Conservation (phyloP, 92 coral and sea anemone species). For the Heteractis magnifica region DNA sequence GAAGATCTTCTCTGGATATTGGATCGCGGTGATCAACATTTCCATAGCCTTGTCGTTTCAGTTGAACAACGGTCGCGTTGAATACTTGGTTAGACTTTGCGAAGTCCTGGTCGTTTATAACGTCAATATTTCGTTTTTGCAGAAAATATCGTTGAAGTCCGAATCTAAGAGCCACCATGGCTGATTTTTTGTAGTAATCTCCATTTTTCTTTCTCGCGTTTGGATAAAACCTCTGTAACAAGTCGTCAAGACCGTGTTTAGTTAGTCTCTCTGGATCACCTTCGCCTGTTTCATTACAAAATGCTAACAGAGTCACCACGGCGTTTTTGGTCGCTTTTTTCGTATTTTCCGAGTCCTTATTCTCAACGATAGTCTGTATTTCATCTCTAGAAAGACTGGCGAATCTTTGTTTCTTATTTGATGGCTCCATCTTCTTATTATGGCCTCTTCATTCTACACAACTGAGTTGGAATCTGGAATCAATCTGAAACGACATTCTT, state of each 20-base stretch:
- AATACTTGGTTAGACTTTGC: constrained; percentile 54
- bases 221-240: constrained; percentile 47
- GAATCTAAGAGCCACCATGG: constrained; percentile 53
- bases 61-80: constrained; percentile 45
- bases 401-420: constrained; percentile 28
- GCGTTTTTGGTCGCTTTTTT: constrained; percentile 15
- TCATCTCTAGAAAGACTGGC: constrained; percentile 29
- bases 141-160: constrained; percentile 54
- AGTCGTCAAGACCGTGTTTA: constrained; percentile 55
- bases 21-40: constrained; percentile 63
- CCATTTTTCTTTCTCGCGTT: constrained; percentile 57
- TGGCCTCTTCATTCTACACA: no score
- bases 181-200: constrained; percentile 60
- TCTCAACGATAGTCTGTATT: constrained; percentile 19
- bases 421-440: constrained; percentile 22
- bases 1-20: constrained; percentile 50
- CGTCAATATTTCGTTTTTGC: constrained; percentile 29
- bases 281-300: not conserved
- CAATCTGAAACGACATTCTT: no score
- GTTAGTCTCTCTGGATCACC: constrained; percentile 17
- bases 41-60: constrained; percentile 69
- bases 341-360: constrained; percentile 19
- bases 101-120: constrained; percentile 34
- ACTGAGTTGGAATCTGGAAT: no score
- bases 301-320: not conserved